Evolutionary conservation across 1,140 invertebrate genomes (phyloP).

Genomic region (Sesamia nonagrioides): DNA sequence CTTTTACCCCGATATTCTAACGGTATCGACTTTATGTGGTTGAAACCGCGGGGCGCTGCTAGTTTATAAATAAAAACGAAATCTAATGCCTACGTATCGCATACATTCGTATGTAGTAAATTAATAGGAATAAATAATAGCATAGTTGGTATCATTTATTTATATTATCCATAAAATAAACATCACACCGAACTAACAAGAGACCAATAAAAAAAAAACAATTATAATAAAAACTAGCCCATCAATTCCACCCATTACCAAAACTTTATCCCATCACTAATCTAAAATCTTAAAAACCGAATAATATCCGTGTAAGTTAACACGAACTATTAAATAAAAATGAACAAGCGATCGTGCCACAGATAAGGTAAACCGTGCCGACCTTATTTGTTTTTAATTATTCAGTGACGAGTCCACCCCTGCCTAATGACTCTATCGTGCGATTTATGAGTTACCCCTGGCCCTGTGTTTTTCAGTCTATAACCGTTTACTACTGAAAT

Average conservation of each 20-base stretch:
- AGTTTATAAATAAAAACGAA: too few relatives aligned
- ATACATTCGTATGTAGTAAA: too few relatives aligned
- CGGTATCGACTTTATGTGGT: too few relatives aligned
- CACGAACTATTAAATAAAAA: conserved; percentile 51
- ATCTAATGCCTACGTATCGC: too few relatives aligned
- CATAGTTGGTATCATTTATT: too few relatives aligned
- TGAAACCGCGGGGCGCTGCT: too few relatives aligned
- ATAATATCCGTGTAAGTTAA: conserved; percentile 49
- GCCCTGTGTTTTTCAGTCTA: too few relatives aligned
- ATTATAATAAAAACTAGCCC: background rate
- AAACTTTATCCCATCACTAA: background rate
- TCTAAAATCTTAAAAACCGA: conserved; percentile 38
- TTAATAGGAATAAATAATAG: too few relatives aligned
- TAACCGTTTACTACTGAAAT: too few relatives aligned
- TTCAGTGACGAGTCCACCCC: conserved; percentile 81
- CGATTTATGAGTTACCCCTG: conserved; percentile 75
- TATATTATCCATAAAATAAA: background rate
- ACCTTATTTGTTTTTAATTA: conserved; percentile 87
- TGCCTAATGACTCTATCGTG: conserved; percentile 84
- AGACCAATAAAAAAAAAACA: conserved; percentile 13
- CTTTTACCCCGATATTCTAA: too few relatives aligned
- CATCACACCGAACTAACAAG: background rate
- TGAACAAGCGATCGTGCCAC: conserved; percentile 44
- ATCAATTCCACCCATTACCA: conserved; percentile 28
- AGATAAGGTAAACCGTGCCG: conserved; percentile 84